A percentile compares a stretch with the other conserved stretches of the same genome.
phyloP scores from a whole-genome alignment of 2,113 vertebrate species.

The Saguinus imperator region DNA sequence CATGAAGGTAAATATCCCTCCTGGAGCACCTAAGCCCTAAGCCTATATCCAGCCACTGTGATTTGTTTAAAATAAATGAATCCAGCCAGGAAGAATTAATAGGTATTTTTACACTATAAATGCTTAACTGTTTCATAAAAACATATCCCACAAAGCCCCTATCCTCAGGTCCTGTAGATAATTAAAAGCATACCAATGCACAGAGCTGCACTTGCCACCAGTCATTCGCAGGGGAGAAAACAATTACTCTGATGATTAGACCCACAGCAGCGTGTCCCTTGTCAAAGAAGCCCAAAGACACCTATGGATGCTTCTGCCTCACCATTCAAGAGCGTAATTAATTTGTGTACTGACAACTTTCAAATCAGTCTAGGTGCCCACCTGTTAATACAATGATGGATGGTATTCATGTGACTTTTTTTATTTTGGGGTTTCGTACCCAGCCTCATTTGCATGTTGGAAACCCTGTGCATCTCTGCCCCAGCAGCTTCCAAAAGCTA shows the following conservation, averaged over 20 bases:
- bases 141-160: constrained; percentile 63
- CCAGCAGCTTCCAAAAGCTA: background rate
- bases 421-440: background rate
- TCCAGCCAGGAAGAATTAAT: constrained; percentile 76
- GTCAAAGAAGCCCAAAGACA: constrained; percentile 52
- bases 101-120: constrained; percentile 60
- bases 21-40: background rate
- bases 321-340: constrained; percentile 72
- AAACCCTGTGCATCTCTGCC: constrained; percentile 18
- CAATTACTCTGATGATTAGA: constrained; percentile 81
- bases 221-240: constrained; percentile 78
- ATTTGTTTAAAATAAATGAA: constrained; percentile 80
- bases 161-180: constrained; percentile 69
- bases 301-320: constrained; percentile 47
- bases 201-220: constrained; percentile 68
- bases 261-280: constrained; percentile 40
- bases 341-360: constrained; percentile 57
- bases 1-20: constrained; percentile 48
- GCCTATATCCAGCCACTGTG: constrained; percentile 65
- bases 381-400: constrained; percentile 70
- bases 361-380: constrained; percentile 2
- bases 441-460: constrained; percentile 35
- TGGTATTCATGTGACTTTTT: background rate
- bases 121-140: constrained; percentile 78
- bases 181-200: constrained; percentile 79